Evolutionary conservation across 2,888 invertebrate species (phyloP), one percentile per base, ranked within the genome.

Genomic region (Pyralis farinalis): DNA sequence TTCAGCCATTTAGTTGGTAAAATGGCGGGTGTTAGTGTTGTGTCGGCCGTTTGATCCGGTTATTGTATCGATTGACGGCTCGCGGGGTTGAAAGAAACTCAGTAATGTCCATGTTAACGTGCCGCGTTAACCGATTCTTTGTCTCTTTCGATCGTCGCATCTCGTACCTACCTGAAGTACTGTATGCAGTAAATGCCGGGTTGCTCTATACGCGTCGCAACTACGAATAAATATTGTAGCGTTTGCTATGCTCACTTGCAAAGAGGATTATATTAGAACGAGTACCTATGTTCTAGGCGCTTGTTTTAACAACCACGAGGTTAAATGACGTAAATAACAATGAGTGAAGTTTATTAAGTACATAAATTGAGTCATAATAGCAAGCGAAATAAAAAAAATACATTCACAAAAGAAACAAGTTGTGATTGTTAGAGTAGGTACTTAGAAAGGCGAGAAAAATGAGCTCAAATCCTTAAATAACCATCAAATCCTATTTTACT

Each of bases 61-160:
- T 71, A 67, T 70, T 75, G 74, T 83, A 83, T 84, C 73, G 84
- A 84, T 84, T 84, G 67, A 55, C 58, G 68, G 55, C 46, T 43
- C 37, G 51, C 52, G 56, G 54, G 58, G 57, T 55, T 54, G 63
- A 66, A 74, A 67, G 71, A 72, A 75, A 60, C 58, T 55, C 55
- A 55, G 61, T 71, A 69, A 72, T 63, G 71, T 56, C 63, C 62
- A 64, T 61, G 74, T 71, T 74, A 71, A 76, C 76, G 68, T 71
- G 74, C 74, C 61, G 64, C 66, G 58, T 55, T 60, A 59, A 51
- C 57, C 49, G 43, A 73, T 72, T 68, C 65, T 78, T 74, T 79
- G 79, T 82, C 81, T 80, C 80, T 78, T 61, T 71, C 60, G 47
- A 25, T 42, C 53, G 41, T 41, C 46, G 45, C 44, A 42, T 47